Percentiles rank a stretch among this genome's conserved stretches.
Conservation (phyloP, 2,797 vertebrate species). For the Botia almorhae region DNA sequence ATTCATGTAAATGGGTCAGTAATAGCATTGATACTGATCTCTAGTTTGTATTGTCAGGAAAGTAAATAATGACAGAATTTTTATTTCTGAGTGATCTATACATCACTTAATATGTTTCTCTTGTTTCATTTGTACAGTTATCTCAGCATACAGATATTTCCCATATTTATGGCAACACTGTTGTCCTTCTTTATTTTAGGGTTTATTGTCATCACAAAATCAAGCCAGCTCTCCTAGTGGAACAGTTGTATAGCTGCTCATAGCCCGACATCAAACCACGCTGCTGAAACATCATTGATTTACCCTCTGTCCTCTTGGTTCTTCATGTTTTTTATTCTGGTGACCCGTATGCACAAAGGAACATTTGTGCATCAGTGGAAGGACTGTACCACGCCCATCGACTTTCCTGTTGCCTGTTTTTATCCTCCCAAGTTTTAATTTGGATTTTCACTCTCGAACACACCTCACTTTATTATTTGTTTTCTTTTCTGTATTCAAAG, state of each 20-base stretch:
- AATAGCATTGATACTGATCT: no score
- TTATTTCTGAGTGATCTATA: background rate
- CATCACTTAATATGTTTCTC: background rate
- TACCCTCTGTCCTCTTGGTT: constrained; percentile 8
- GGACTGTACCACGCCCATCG: constrained; percentile 59
- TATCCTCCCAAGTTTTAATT: constrained; percentile 62
- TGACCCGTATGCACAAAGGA: constrained; percentile 29
- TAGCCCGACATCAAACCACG: constrained; percentile 78
- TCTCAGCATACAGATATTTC: background rate
- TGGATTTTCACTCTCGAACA: constrained; percentile 40
- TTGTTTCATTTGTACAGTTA: background rate
- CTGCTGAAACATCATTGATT: no score
- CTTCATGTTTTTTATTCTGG: constrained; percentile 60
- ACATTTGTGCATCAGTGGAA: constrained; percentile 63
- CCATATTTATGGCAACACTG: constrained; percentile 50
- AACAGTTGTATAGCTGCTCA: constrained; percentile 95
- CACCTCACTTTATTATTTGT: constrained; percentile 58
- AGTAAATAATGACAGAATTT: background rate
- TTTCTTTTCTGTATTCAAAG: constrained; percentile 62
- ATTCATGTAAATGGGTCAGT: no score
- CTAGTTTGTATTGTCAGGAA: background rate
- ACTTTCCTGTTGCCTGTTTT: constrained; percentile 65
- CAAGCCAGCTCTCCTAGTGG: constrained; percentile 97
- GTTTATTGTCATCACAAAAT: constrained; percentile 93
- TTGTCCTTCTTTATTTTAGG: constrained; percentile 92